Conservation (phyloP, 2,113 vertebrate species). For the Solea solea region DNA sequence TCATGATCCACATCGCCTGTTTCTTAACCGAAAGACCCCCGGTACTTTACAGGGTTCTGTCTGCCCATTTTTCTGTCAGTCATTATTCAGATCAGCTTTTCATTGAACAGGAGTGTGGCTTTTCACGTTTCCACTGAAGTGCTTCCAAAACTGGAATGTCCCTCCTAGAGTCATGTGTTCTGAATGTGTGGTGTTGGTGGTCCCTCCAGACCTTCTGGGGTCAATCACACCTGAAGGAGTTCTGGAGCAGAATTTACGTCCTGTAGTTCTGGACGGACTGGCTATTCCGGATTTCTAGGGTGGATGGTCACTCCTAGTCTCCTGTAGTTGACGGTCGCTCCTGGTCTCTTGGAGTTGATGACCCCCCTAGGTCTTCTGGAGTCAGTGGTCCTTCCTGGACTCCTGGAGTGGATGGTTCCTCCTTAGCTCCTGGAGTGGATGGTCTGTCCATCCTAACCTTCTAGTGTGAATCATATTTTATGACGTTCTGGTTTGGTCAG, state of each 20-base stretch:
- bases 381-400: neutral
- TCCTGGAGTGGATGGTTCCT: constrained; percentile 1
- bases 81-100: constrained; percentile 41
- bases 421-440: neutral
- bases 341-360: constrained; percentile 49
- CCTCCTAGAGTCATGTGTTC: constrained; percentile 8
- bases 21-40: constrained; percentile 45
- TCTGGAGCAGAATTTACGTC: neutral
- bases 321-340: constrained; percentile 7
- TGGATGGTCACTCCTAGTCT: no score
- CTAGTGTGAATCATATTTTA: no score
- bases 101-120: constrained; percentile 40
- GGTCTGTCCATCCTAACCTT: neutral
- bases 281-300: constrained; percentile 23
- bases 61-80: neutral
- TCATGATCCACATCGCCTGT: constrained; percentile 24
- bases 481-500: neutral
- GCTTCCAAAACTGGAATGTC: constrained; percentile 72
- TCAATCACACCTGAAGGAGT: neutral
- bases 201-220: constrained; percentile 22
- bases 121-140: constrained; percentile 69
- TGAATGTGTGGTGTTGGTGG: constrained; percentile 49
- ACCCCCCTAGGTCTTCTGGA: neutral
- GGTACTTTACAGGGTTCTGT: constrained; percentile 66
- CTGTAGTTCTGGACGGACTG: neutral